A percentile compares a stretch with the other conserved stretches of the same genome.
Conservation (phyloP, 2,797 vertebrate genomes). For the Platyrinchus mystaceus region DNA sequence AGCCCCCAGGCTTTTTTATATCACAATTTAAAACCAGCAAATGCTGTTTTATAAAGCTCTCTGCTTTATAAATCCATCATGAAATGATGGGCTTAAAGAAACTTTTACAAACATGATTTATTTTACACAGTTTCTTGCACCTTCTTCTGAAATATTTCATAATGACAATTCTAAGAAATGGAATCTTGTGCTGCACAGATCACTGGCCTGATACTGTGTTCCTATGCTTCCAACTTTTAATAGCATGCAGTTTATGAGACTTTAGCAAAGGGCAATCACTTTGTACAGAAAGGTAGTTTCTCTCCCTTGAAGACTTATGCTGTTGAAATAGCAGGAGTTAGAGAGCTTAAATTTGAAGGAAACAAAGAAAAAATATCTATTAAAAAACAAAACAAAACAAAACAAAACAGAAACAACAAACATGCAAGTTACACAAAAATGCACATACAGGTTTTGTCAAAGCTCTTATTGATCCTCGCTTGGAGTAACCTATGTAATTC, state of each 20-base stretch:
- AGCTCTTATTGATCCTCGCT: background rate
- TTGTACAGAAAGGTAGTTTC: background rate
- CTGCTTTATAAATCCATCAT: background rate
- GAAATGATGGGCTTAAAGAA: background rate
- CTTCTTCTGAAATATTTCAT: background rate
- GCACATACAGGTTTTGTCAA: background rate
- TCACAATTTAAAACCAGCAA: background rate
- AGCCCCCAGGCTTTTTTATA: background rate
- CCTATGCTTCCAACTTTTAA: background rate
- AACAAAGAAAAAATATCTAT: background rate
- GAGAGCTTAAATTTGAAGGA: background rate
- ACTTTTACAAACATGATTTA: background rate
- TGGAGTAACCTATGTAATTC: background rate
- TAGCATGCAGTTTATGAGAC: background rate
- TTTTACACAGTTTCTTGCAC: background rate
- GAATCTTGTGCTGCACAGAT: background rate
- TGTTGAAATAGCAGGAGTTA: background rate
- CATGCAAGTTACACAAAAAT: background rate
- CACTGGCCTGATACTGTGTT: background rate
- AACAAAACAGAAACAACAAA: background rate
- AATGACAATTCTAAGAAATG: background rate
- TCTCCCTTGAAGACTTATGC: background rate
- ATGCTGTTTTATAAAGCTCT: background rate
- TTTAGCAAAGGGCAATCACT: background rate
- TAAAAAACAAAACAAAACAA: background rate